phyloP scores from a whole-genome alignment of 2,113 vertebrate species.

The Aix galericulata region DNA sequence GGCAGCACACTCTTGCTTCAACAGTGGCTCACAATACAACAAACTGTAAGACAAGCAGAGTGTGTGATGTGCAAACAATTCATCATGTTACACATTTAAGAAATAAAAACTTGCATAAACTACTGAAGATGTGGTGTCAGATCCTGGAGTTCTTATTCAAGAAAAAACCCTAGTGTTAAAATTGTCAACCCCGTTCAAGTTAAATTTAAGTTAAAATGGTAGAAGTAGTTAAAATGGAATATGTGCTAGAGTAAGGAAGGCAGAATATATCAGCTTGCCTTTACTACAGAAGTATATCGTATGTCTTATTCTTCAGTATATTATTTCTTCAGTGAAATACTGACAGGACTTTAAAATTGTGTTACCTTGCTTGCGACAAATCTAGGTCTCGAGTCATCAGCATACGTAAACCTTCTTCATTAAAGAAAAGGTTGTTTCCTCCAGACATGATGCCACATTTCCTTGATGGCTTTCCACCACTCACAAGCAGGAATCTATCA shows the following conservation, averaged over 20 bases:
- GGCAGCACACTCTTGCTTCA: neutral
- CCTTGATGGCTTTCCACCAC: slow-evolving; percentile 94
- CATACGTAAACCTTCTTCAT: slow-evolving; percentile 95
- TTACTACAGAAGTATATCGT: neutral
- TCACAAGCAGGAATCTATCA: slow-evolving; percentile 88
- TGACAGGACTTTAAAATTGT: neutral
- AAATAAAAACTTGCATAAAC: slow-evolving; percentile 7
- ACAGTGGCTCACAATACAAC: neutral
- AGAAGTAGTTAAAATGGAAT: neutral
- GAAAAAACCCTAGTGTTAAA: neutral
- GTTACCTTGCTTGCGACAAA: slow-evolving; percentile 94
- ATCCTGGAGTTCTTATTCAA: neutral
- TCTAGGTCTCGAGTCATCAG: slow-evolving; percentile 94
- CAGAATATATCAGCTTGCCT: neutral
- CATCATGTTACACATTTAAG: neutral
- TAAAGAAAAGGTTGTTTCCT: slow-evolving; percentile 97
- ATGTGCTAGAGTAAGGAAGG: neutral
- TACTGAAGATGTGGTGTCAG: neutral
- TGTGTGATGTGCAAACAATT: neutral
- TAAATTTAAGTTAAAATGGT: neutral
- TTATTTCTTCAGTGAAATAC: neutral
- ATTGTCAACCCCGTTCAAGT: neutral
- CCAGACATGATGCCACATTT: slow-evolving; percentile 97
- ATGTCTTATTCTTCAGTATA: neutral
- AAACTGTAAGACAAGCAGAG: neutral